Base-by-base conservation (phyloP, 2,888 invertebrate species). In the Odontocerum albicorne region DNA sequence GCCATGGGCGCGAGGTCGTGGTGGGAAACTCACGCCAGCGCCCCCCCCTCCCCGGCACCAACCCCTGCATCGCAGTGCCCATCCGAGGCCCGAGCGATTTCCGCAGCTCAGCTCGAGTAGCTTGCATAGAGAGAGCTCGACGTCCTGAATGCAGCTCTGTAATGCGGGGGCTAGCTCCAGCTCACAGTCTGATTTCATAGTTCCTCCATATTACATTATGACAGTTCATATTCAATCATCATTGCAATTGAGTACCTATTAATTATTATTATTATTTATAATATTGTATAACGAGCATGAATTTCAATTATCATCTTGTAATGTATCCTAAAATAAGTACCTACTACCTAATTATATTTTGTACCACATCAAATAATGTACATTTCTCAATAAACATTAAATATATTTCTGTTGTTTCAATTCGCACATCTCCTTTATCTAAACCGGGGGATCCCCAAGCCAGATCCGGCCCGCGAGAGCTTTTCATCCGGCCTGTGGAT, bases 211-310 rank as follows among this genome's bases (percentile, higher is more conserved):
- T 31, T 20, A 42, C 40, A 46, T 15, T 27, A 32, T 12, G 33
- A 13, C 44, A 44, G 12, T 38, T 27, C 22, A 32, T 20, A 27
- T 19, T 13, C 32, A 50, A 52, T 39, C 44, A 32, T 44, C 13
- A 46, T 27, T 35, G 36, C 13, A 13, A n/a, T 20, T 43, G 22
- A 27, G 46, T 45, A 38, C 45, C 44, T 75, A 75, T 76, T 75
- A 53, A 43, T 33, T 75, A 75, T 76, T 75, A 49, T 49, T 33
- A 59, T 57, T 77, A 77, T 77, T 77, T 76, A 75, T 76, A 76
- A 59, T 54, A 44, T 47, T 52, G 44, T 56, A 49, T 59, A 49
- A 54, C 22, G 33, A 53, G 49, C 44, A 49, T 56, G 50, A 47
- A 60, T 50, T 56, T 57, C 54, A 50, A 53, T 45, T 56, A 53